phyloP scores from a whole-genome alignment of 1,140 invertebrate genomes.

The Tetragonula clypearis region DNA sequence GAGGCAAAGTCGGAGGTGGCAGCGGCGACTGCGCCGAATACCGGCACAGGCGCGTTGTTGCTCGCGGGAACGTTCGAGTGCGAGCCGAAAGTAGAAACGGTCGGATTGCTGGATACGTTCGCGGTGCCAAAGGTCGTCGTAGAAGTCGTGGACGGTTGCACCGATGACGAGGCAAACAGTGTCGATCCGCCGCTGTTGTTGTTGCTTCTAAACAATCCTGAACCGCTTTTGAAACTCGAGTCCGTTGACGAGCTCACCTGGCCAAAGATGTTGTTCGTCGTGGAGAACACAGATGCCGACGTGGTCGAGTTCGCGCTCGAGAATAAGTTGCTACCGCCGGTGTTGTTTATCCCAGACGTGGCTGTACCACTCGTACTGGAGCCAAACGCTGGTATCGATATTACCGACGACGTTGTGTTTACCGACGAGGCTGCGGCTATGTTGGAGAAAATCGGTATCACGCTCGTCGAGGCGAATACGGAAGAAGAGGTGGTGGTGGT shows the following conservation, averaged over 20 bases:
- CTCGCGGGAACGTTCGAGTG: neutral
- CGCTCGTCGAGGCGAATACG: neutral
- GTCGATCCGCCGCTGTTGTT: neutral
- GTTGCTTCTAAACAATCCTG: conserved; percentile 26
- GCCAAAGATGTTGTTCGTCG: conserved; percentile 22
- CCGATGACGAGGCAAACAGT: conserved; percentile 22
- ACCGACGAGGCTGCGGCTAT: neutral
- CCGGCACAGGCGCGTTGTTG: conserved; percentile 16
- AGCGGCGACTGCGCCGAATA: conserved; percentile 40
- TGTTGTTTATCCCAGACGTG: neutral
- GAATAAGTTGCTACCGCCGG: conserved; percentile 24
- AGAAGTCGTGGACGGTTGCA: conserved; percentile 18
- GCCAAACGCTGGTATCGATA: conserved; percentile 10
- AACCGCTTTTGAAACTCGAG: conserved; percentile 26
- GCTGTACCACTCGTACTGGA: neutral
- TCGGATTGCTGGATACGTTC: conserved; percentile 10
- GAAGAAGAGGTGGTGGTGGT: neutral
- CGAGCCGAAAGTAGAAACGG: conserved; percentile 16
- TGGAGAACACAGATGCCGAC: neutral
- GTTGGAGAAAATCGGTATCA: neutral
- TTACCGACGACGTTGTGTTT: neutral
- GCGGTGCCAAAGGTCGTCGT: conserved; percentile 38
- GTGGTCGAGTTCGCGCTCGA: conserved; percentile 4
- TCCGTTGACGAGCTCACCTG: neutral
- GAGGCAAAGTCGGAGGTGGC: conserved; percentile 46